These are phyloP conservation scores for Melanotaenia maccullochi DNA, from an alignment of 2,797 vertebrate genomes.

Conservation along the genomic window DNA sequence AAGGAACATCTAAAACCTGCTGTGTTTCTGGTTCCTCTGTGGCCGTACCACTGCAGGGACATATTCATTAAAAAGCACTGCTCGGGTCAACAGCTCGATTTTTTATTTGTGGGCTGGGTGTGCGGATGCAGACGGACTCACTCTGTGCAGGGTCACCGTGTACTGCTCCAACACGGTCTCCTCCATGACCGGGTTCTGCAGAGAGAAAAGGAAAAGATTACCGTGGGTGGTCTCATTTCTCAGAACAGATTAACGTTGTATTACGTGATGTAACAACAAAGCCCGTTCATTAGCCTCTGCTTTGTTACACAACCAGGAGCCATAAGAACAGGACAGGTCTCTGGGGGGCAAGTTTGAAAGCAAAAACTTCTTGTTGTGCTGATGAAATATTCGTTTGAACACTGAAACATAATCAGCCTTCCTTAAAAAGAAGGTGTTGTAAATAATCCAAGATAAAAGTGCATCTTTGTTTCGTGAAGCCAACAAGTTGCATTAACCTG, in stretches of 20 bases:
- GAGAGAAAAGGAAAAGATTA: conserved; percentile 59
- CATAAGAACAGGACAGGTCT: conserved; percentile 36
- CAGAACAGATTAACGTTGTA: conserved; percentile 66
- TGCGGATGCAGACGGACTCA: conserved; percentile 71
- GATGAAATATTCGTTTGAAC: conserved; percentile 5
- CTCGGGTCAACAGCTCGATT: background rate
- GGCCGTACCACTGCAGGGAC: conserved; percentile 2
- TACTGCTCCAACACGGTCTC: conserved; percentile 97
- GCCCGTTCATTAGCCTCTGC: conserved; percentile 35
- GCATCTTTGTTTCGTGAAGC: background rate
- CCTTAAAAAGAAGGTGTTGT: background rate
- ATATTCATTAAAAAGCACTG: conserved; percentile 22
- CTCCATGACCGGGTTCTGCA: conserved; percentile 93
- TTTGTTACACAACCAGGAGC: conserved; percentile 49
- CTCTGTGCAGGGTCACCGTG: conserved; percentile 96
- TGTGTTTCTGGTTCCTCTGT: background rate
- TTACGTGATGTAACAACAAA: conserved; percentile 56
- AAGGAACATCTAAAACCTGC: background rate
- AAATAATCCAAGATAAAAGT: background rate
- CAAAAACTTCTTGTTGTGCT: conserved; percentile 21
- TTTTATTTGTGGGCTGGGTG: conserved; percentile 13
- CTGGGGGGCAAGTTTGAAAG: background rate
- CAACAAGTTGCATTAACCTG: background rate
- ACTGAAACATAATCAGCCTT: background rate
- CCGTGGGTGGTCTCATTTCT: conserved; percentile 47